Percentiles rank a stretch among this genome's conserved stretches.
Conservation (phyloP, 2,797 vertebrate species). For the Alosa sapidissima region DNA sequence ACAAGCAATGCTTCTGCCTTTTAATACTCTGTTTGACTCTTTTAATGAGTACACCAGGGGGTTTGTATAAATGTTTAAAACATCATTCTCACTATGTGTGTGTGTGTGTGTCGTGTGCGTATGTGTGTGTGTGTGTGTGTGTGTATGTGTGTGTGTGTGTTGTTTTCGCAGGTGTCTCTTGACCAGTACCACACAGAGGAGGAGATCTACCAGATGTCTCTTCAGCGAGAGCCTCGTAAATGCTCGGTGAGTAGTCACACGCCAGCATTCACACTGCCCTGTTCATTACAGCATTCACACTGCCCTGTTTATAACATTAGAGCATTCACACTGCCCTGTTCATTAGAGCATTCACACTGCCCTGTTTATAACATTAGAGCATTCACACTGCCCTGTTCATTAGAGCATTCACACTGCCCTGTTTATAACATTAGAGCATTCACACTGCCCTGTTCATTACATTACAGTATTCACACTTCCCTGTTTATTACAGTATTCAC, state of each 20-base stretch:
- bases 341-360: background rate
- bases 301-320: background rate
- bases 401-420: background rate
- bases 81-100: background rate
- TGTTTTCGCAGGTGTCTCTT: conserved; percentile 80
- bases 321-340: conserved; percentile 30
- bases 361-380: too few relatives aligned
- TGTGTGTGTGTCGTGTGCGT: conserved; percentile 5
- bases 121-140: background rate
- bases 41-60: conserved; percentile 59
- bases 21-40: background rate
- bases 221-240: conserved; percentile 83
- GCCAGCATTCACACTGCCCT: background rate
- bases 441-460: background rate
- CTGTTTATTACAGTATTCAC: conserved; percentile 34
- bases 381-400: too few relatives aligned
- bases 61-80: background rate
- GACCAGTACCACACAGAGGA: conserved; percentile 92
- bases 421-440: too few relatives aligned
- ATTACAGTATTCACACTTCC: too few relatives aligned
- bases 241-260: conserved; percentile 52
- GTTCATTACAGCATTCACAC: too few relatives aligned
- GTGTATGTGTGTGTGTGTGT: background rate
- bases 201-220: conserved; percentile 89
- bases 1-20: too few relatives aligned